Conservation (phyloP, 2,888 invertebrate species). For the Scaptodrosophila latifasciaeformis region DNA sequence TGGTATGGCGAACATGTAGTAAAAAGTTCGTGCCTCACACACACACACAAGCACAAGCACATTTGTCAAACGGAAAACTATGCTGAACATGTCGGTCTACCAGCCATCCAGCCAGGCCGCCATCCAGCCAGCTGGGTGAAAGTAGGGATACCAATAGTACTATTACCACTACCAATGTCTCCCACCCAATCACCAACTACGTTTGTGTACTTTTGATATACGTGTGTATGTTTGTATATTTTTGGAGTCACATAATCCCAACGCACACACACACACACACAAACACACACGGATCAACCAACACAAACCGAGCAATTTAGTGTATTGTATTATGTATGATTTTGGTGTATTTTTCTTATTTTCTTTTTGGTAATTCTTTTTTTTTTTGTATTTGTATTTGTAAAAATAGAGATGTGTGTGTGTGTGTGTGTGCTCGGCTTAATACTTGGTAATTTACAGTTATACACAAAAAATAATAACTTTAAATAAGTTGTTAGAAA, state of each 20-base stretch:
- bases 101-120: conserved; percentile 57
- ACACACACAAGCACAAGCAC: background rate
- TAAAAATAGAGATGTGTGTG: too few species aligned
- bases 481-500: conserved; percentile 35
- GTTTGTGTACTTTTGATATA: conserved; percentile 8
- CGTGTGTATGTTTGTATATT: conserved; percentile 7
- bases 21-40: conserved; percentile 4
- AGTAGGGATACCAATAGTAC: conserved; percentile 15
- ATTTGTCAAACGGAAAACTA: conserved; percentile 36
- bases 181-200: background rate
- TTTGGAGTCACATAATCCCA: conserved; percentile 50
- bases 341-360: conserved; percentile 2
- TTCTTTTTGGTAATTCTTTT: background rate
- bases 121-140: conserved; percentile 21
- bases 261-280: conserved; percentile 23
- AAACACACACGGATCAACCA: conserved; percentile 7
- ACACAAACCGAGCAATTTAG: conserved; percentile 30
- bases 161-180: conserved; percentile 3
- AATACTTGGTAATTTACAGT: conserved; percentile 59
- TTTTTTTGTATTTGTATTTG: too few species aligned
- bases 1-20: background rate
- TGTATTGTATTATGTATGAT: conserved; percentile 31
- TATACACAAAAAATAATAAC: conserved; percentile 69
- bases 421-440: conserved; percentile 30
- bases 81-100: conserved; percentile 33